A percentile compares a stretch with the other conserved stretches of the same genome.
These are phyloP conservation scores for Drosophila dunni DNA, from an alignment of 1,140 invertebrate species.

Conservation along the genomic window DNA sequence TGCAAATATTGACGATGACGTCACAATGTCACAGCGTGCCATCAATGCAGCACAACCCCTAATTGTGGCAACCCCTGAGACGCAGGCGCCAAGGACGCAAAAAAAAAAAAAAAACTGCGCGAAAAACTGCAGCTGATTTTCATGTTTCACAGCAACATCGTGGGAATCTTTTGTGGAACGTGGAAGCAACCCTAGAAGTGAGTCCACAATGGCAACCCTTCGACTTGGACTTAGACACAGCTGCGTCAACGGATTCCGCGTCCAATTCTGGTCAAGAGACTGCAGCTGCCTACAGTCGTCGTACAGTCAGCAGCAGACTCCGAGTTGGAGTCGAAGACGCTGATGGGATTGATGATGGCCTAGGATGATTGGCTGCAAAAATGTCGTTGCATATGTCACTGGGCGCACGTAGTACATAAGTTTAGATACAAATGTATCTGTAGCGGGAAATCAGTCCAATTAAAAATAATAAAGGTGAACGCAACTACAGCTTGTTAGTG, in stretches of 20 bases:
- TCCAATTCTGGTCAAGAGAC: constrained; percentile 49
- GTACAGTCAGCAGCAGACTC: constrained; percentile 38
- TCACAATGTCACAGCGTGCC: constrained; percentile 75
- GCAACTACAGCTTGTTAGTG: constrained; percentile 66
- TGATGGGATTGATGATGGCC: constrained; percentile 67
- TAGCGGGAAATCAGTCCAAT: constrained; percentile 79
- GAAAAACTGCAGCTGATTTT: constrained; percentile 77
- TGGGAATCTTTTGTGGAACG: constrained; percentile 53
- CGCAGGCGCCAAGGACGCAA: constrained; percentile 58
- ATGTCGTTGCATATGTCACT: constrained; percentile 62
- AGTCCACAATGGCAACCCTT: constrained; percentile 61
- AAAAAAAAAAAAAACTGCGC: constrained; percentile 62
- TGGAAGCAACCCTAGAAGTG: constrained; percentile 57
- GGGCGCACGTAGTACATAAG: constrained; percentile 37
- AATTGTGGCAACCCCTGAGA: constrained; percentile 60
- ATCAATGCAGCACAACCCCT: constrained; percentile 66
- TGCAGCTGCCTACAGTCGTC: constrained; percentile 11
- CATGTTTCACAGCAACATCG: constrained; percentile 44
- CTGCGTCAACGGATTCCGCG: constrained; percentile 27
- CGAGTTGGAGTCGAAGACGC: neutral
- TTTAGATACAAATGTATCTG: constrained; percentile 73
- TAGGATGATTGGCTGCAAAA: constrained; percentile 69
- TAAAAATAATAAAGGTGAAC: constrained; percentile 81
- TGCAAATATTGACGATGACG: constrained; percentile 74
- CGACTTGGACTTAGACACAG: constrained; percentile 46